Evolutionary conservation across 2,113 vertebrate genomes (phyloP).

Genomic region (Apteryx owenii): DNA sequence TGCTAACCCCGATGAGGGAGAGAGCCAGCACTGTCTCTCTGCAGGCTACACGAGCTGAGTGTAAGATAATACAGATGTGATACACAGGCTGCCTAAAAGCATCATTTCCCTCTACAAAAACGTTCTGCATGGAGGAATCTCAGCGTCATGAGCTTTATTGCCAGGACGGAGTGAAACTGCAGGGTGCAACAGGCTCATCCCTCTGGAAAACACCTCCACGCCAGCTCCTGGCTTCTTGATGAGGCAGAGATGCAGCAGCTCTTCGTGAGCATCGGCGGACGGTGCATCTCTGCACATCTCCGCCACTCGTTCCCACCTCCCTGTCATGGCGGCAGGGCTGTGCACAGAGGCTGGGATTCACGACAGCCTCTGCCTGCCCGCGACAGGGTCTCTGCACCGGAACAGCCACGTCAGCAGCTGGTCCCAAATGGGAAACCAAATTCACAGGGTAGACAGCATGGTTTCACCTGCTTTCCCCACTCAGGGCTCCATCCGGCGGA

Average conservation of each 20-base stretch:
- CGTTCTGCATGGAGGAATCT: background rate
- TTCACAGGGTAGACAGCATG: too few species aligned
- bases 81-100: background rate
- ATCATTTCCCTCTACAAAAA: too few species aligned
- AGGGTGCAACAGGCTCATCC: background rate
- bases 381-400: too few species aligned
- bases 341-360: too few species aligned
- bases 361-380: too few species aligned
- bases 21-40: background rate
- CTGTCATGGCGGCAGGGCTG: too few species aligned
- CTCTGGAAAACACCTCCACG: background rate
- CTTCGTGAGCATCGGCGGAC: too few species aligned
- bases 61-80: background rate
- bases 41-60: background rate
- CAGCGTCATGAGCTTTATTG: background rate
- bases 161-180: accelerated
- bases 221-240: accelerated
- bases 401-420: background rate
- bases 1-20: background rate
- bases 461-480: background rate
- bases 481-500: background rate
- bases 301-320: too few species aligned
- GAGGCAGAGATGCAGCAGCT: background rate
- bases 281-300: too few species aligned
- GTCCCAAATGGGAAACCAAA: background rate